These are phyloP conservation scores for Tupiocoris notatus DNA, from an alignment of 2,888 invertebrate species.

Conservation along the genomic window DNA sequence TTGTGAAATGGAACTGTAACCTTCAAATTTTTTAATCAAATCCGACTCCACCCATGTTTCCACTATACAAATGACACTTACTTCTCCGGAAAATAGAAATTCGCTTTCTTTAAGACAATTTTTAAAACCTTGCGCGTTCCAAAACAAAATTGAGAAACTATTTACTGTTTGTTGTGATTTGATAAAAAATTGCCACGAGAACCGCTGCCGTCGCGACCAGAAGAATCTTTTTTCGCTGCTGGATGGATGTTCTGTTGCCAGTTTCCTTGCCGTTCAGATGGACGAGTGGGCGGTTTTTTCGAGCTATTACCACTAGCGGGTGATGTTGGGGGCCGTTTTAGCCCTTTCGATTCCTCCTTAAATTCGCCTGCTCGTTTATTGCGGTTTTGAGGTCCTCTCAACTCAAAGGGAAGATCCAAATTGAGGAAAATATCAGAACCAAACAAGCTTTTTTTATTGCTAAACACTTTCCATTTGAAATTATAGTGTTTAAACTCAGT, in stretches of 20 bases:
- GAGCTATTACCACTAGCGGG: neutral
- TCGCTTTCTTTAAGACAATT: neutral
- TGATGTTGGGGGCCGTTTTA: neutral
- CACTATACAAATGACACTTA: neutral
- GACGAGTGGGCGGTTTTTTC: neutral
- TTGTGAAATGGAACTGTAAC: neutral
- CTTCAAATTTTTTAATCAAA: neutral
- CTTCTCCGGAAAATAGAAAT: neutral
- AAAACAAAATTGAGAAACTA: neutral
- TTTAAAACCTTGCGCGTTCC: neutral
- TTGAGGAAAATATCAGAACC: neutral
- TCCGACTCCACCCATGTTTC: neutral
- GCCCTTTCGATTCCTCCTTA: neutral
- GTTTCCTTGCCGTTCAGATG: neutral
- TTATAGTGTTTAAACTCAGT: neutral
- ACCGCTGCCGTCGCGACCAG: neutral
- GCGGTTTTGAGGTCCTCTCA: neutral
- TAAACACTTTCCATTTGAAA: neutral
- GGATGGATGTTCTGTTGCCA: neutral
- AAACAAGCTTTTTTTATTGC: neutral
- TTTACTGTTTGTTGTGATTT: neutral
- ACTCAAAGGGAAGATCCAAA: neutral
- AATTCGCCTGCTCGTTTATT: neutral
- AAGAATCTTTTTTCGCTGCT: neutral
- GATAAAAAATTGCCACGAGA: neutral